These are phyloP conservation scores for Ophion obscuratus DNA, from an alignment of 2,888 invertebrate genomes.

Conservation along the genomic window DNA sequence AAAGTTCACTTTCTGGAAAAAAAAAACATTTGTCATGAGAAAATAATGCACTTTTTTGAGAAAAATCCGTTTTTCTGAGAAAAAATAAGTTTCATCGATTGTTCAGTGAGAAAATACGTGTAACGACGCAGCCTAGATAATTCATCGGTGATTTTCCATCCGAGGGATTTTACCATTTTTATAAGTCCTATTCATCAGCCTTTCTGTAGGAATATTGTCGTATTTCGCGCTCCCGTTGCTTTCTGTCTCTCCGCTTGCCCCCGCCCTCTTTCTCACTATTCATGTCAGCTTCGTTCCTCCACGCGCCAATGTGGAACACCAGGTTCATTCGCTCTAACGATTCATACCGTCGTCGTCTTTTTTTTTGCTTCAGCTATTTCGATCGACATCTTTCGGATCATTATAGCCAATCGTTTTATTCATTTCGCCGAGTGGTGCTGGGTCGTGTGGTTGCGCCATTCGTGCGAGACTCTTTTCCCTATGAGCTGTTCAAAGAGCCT, in stretches of 20 bases:
- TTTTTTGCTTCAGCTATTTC: neutral
- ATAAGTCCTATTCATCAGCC: neutral
- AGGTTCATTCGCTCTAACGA: neutral
- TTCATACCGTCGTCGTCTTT: neutral
- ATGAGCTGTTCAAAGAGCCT: neutral
- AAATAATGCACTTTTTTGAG: neutral
- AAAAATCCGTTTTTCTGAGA: too few species aligned
- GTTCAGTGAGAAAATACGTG: too few species aligned
- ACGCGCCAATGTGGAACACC: neutral
- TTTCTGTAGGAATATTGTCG: neutral
- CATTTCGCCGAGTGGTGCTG: neutral
- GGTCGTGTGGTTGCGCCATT: too few species aligned
- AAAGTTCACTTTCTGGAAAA: too few species aligned
- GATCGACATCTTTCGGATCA: neutral
- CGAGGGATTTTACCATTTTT: conserved; percentile 1
- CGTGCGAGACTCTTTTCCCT: neutral
- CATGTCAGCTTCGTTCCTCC: neutral
- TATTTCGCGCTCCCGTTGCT: neutral
- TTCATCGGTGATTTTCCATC: neutral
- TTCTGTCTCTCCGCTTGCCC: neutral
- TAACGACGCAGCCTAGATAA: neutral
- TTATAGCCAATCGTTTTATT: conserved; percentile 1
- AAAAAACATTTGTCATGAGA: too few species aligned
- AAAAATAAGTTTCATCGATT: too few species aligned
- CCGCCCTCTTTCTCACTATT: neutral